These are phyloP conservation scores for Hypothenemus hampei DNA, from an alignment of 1,140 invertebrate species.

Conservation along the genomic window DNA sequence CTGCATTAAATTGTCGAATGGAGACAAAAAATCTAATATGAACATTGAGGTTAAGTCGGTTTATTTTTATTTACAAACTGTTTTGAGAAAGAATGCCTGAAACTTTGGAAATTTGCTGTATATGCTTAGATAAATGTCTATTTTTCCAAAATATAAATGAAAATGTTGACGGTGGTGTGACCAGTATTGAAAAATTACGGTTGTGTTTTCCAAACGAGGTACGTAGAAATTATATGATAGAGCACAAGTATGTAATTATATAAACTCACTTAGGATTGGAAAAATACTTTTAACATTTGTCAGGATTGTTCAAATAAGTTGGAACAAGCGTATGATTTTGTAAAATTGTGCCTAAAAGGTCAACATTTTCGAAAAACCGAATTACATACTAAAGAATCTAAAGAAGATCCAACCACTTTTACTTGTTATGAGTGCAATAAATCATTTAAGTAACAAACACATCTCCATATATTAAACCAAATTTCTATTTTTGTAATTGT, in stretches of 20 bases:
- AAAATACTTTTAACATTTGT: conserved; percentile 17
- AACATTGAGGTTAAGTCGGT: background rate
- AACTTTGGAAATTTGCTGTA: conserved; percentile 16
- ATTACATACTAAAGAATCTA: background rate
- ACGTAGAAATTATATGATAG: no score
- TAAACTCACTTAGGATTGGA: conserved; percentile 21
- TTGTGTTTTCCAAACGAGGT: conserved; percentile 24
- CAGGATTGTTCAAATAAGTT: conserved; percentile 22
- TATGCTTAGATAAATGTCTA: conserved; percentile 20
- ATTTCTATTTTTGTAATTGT: background rate
- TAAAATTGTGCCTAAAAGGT: conserved; percentile 24
- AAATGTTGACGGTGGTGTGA: background rate
- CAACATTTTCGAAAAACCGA: conserved; percentile 19
- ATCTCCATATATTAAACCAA: background rate
- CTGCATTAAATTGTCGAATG: no score
- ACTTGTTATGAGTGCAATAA: conserved; percentile 27
- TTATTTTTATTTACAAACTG: background rate
- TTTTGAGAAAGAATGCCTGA: background rate
- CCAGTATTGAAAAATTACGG: conserved; percentile 18
- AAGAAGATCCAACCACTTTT: conserved; percentile 12
- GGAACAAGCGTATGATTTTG: conserved; percentile 23
- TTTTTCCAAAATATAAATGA: conserved; percentile 20
- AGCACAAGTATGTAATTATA: background rate
- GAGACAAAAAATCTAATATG: no score
- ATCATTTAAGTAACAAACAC: conserved; percentile 17